Conservation (phyloP, 2,113 vertebrate genomes). For the Pelecanoides urinatrix region DNA sequence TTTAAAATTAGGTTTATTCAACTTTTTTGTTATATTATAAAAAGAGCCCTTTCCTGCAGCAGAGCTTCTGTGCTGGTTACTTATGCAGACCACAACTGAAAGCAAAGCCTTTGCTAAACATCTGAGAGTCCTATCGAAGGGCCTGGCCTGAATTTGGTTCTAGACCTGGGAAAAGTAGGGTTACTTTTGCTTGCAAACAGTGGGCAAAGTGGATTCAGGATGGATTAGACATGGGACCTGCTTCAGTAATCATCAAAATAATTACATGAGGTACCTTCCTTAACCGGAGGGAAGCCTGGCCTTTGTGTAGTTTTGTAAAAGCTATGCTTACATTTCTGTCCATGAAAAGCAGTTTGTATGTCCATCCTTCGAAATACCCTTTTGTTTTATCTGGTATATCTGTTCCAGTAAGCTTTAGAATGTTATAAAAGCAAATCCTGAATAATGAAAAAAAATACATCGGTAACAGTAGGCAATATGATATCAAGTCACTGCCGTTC, state of each 20-base stretch:
- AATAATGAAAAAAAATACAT: not conserved
- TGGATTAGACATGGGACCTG: fast-evolving
- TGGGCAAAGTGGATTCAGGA: not conserved
- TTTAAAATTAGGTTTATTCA: not conserved
- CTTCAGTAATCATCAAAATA: not conserved
- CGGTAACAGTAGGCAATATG: not conserved
- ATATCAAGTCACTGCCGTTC: not conserved
- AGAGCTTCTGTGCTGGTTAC: not conserved
- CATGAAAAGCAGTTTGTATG: fast-evolving
- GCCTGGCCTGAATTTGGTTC: not conserved
- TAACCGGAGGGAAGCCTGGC: not conserved
- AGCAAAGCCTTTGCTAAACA: not conserved
- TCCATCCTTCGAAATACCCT: not conserved
- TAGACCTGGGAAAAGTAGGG: not conserved
- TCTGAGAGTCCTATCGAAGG: not conserved
- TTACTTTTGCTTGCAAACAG: not conserved
- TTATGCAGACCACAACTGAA: not conserved
- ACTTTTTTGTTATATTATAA: too few relatives aligned
- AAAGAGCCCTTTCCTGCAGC: not conserved
- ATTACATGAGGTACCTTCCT: not conserved
- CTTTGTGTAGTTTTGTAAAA: not conserved
- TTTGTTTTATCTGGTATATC: not conserved
- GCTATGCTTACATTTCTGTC: not conserved
- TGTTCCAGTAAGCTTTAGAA: not conserved
- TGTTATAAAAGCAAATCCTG: not conserved